Evolutionary conservation across 1,140 invertebrate species (phyloP).

Genomic region (Pseudachorutes palmiensis): DNA sequence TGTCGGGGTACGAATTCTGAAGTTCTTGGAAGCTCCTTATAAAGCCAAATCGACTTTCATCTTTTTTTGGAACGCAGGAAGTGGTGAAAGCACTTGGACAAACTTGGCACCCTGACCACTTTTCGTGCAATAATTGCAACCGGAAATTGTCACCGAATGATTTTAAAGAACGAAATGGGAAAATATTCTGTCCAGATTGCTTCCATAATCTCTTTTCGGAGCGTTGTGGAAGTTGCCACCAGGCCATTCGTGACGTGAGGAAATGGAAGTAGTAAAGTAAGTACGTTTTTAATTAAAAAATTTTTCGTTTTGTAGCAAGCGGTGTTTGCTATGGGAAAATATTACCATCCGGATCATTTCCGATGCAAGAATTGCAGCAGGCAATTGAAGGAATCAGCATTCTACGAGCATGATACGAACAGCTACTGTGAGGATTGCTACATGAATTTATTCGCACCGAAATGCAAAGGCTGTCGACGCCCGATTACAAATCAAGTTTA

Average conservation of each 20-base stretch:
- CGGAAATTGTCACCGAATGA: slow-evolving; percentile 53
- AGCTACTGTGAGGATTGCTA: slow-evolving; percentile 52
- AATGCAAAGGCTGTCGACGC: slow-evolving; percentile 53
- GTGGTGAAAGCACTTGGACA: slow-evolving; percentile 15
- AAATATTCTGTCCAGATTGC: slow-evolving; percentile 57
- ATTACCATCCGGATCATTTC: slow-evolving; percentile 61
- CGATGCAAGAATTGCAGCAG: slow-evolving; percentile 53
- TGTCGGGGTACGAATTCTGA: slow-evolving; percentile 45
- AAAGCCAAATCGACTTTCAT: neutral
- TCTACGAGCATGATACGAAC: slow-evolving; percentile 47
- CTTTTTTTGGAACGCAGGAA: neutral
- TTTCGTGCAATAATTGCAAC: slow-evolving; percentile 55
- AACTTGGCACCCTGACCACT: slow-evolving; percentile 46
- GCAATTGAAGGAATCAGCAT: slow-evolving; percentile 51
- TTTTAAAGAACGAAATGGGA: slow-evolving; percentile 56
- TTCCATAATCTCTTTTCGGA: slow-evolving; percentile 60
- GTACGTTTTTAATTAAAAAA: neutral
- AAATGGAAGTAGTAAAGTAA: slow-evolving; percentile 3
- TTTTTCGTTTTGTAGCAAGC: slow-evolving; percentile 50
- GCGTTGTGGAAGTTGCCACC: slow-evolving; percentile 54
- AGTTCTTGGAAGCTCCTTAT: too few relatives aligned
- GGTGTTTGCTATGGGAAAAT: slow-evolving; percentile 55
- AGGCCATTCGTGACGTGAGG: slow-evolving; percentile 41
- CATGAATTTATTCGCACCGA: slow-evolving; percentile 56
- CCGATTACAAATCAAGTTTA: slow-evolving; percentile 56